Base-by-base conservation (phyloP, 2,888 invertebrate species). In the Allygus modestus region DNA sequence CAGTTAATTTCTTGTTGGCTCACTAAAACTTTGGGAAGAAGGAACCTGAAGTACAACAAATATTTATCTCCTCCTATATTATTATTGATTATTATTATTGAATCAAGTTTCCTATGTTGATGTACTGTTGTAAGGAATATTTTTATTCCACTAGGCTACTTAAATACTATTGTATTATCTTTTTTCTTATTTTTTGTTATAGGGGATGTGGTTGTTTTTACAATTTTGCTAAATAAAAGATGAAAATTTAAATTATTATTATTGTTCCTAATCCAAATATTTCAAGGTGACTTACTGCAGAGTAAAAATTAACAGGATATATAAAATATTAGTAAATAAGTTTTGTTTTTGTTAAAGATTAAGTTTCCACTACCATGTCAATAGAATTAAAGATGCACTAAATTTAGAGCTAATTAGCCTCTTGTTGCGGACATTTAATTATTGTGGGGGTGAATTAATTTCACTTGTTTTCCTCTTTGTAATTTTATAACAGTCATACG, bases 141-240 rank as follows among this genome's bases (percentile, higher is more conserved):
- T 17, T 46, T 17, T 46, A 2, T 17, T n/a, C n/a, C n/a, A n/a
- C n/a, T n/a, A n/a, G n/a, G n/a, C n/a, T n/a, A n/a, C n/a, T n/a
- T n/a, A n/a, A n/a, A n/a, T n/a, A n/a, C 12, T 51, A 17, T 51
- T 17, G 51, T 23, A 7, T 54, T 54, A 9, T 9, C 20, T 23
- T 23, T 23, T 54, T 54, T 20, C 20, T 11, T 15, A 12, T 54
- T 23, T 2, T 23, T 54, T 54, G 54, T 54, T 54, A 12, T 54
- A 1, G 23, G 23, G 23, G 20, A 54, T 20, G 23, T 23, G 7
- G 7, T 54, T 11, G 1, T 54, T 54, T 54, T 23, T 54, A 54
- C 54, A n/a, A n/a, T 54, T 54, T 54, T 54, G 23, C 11, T 7
- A 54, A 54, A 54, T 54, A 54, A 54, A 54, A 54, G 5, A 46